Conservation (phyloP, 1,140 invertebrate genomes). For the Meloidogyne exigua region DNA sequence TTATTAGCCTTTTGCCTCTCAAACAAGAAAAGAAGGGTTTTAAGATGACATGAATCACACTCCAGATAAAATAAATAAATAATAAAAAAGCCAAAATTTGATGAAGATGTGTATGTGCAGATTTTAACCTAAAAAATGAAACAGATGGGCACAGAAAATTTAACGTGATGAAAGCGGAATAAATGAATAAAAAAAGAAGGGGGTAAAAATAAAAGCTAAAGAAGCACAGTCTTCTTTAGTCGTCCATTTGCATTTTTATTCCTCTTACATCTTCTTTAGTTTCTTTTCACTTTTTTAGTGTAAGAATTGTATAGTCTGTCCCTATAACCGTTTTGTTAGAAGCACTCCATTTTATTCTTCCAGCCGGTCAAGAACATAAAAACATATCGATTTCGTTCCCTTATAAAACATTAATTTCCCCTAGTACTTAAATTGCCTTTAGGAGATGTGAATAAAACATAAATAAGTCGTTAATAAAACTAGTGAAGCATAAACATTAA, state of each 20-base stretch:
- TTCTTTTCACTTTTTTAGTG: background rate
- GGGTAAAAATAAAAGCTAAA: conserved; percentile 1
- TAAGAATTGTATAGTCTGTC: background rate
- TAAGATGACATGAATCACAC: background rate
- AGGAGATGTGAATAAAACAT: background rate
- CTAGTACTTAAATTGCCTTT: background rate
- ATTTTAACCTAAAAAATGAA: background rate
- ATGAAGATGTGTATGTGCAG: background rate
- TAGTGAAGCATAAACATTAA: too few species aligned
- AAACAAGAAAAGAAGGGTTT: background rate
- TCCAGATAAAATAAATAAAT: background rate
- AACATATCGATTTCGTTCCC: conserved; percentile 14
- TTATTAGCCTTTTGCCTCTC: background rate
- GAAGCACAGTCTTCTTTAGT: background rate
- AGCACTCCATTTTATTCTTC: background rate
- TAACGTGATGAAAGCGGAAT: conserved; percentile 8
- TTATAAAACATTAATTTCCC: background rate
- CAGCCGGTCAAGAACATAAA: conserved; percentile 15
- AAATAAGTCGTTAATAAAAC: background rate
- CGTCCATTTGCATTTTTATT: conserved; percentile 9
- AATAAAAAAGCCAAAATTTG: conserved; percentile 4
- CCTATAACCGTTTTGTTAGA: background rate
- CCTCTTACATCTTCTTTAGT: background rate
- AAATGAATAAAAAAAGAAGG: conserved; percentile 11
- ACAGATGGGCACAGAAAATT: background rate